A percentile compares a stretch with the other conserved stretches of the same genome.
phyloP scores from a whole-genome alignment of 2,797 vertebrate genomes.

The Coendou prehensilis region DNA sequence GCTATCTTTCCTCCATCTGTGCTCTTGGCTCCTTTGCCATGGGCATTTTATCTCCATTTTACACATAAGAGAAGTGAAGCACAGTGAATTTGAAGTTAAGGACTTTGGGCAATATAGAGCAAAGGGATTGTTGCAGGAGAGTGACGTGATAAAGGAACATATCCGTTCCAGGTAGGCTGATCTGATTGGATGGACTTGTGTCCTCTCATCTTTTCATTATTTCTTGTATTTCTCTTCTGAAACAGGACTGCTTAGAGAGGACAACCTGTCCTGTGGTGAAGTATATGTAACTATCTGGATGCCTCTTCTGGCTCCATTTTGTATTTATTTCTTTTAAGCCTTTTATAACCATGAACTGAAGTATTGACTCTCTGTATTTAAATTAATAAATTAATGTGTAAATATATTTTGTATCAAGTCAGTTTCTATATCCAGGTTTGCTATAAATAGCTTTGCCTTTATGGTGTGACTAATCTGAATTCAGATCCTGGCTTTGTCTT shows the following conservation, averaged over 20 bases:
- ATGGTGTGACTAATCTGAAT: conserved; percentile 51
- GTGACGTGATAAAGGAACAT: background rate
- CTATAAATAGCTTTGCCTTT: conserved; percentile 54
- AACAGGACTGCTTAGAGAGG: background rate
- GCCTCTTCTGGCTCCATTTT: background rate
- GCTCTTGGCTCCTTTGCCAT: background rate
- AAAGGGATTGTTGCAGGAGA: background rate
- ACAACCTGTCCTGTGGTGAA: background rate
- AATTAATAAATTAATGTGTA: conserved; percentile 24
- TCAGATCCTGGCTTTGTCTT: background rate
- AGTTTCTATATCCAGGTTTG: conserved; percentile 33
- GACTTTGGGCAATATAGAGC: background rate
- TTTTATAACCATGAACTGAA: background rate
- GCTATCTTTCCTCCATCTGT: background rate
- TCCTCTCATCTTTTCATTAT: background rate
- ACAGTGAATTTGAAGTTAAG: background rate
- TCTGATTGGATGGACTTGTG: background rate
- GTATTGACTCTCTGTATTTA: background rate
- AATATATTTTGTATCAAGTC: conserved; percentile 41
- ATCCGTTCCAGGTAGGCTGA: background rate
- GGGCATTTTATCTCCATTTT: background rate
- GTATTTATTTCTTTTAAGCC: background rate
- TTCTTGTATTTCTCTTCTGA: background rate
- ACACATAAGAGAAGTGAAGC: background rate
- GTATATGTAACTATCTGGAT: background rate